phyloP scores from a whole-genome alignment of 2,113 vertebrate genomes.

The Anguilla japonica region DNA sequence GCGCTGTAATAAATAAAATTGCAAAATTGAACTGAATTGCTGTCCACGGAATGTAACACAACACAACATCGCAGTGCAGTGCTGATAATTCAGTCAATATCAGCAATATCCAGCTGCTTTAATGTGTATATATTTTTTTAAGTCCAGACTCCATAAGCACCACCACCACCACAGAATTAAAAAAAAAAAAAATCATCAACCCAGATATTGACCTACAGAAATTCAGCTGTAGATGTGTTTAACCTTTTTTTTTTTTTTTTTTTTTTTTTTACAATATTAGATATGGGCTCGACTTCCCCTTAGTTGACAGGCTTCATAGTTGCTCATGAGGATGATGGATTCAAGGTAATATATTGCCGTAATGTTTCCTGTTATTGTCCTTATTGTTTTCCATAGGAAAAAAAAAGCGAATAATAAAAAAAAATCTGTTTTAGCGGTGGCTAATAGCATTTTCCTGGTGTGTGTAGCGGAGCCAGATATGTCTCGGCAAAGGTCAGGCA shows the following conservation, averaged over 20 bases:
- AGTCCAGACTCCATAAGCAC: background rate
- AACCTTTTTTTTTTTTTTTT: slow-evolving; percentile 36
- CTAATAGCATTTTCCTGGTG: slow-evolving; percentile 59
- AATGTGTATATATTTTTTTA: background rate
- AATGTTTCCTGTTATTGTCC: slow-evolving; percentile 60
- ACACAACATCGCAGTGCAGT: background rate
- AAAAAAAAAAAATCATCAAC: background rate
- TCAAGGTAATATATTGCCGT: slow-evolving; percentile 56
- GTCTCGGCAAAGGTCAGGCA: slow-evolving; percentile 64
- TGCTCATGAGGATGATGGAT: slow-evolving; percentile 58
- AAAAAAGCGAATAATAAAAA: slow-evolving; percentile 41
- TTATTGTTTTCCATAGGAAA: slow-evolving; percentile 52
- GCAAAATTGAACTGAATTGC: too few species aligned
- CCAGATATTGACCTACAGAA: slow-evolving; percentile 29
- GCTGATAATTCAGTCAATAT: background rate
- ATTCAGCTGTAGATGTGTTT: slow-evolving; percentile 60
- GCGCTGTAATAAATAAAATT: too few species aligned
- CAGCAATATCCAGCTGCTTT: background rate
- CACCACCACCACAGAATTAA: background rate
- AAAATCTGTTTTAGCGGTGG: slow-evolving; percentile 48
- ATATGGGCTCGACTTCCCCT: slow-evolving; percentile 27
- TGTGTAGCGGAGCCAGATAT: slow-evolving; percentile 71
- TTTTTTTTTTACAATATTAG: slow-evolving; percentile 33
- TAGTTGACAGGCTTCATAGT: slow-evolving; percentile 59
- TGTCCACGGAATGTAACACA: background rate